Percentiles rank a stretch among this genome's conserved stretches.
Conservation (phyloP, 1,140 invertebrate genomes). For the Micrasema minimum region DNA sequence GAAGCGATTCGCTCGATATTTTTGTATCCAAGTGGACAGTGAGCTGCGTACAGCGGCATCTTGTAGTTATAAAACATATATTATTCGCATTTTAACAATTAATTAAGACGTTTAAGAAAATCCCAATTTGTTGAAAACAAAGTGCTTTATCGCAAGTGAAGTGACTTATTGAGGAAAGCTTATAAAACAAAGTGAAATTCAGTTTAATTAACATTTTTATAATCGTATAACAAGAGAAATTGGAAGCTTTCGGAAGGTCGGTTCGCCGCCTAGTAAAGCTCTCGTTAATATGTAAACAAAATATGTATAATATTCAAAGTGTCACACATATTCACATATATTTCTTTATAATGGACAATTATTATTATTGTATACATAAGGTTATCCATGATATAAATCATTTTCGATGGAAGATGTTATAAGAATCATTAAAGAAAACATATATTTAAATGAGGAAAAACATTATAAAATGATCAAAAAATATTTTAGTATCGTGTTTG, state of each 20-base stretch:
- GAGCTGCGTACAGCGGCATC: slow-evolving; percentile 26
- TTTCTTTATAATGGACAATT: slow-evolving; percentile 42
- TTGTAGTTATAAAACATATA: slow-evolving; percentile 39
- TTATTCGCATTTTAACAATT: slow-evolving; percentile 35
- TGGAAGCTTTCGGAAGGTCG: slow-evolving; percentile 13
- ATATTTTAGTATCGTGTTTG: slow-evolving; percentile 46
- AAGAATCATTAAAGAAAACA: slow-evolving; percentile 31
- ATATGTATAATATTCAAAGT: slow-evolving; percentile 38
- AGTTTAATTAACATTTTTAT: background rate
- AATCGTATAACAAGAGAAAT: slow-evolving; percentile 18
- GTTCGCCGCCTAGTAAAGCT: slow-evolving; percentile 7
- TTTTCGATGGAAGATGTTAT: slow-evolving; percentile 14
- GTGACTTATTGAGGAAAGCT: slow-evolving; percentile 14
- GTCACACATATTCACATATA: slow-evolving; percentile 39
- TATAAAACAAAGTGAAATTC: slow-evolving; percentile 7
- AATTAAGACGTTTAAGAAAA: slow-evolving; percentile 31
- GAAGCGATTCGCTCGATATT: slow-evolving; percentile 33
- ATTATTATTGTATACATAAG: slow-evolving; percentile 15
- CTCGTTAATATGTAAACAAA: slow-evolving; percentile 39
- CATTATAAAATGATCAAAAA: slow-evolving; percentile 40
- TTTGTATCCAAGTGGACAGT: slow-evolving; percentile 33
- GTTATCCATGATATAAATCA: slow-evolving; percentile 28
- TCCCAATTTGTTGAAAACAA: slow-evolving; percentile 26
- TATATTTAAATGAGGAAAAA: slow-evolving; percentile 35
- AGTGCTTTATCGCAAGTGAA: slow-evolving; percentile 34